Evolutionary conservation across 2,888 invertebrate genomes (phyloP).

Genomic region (Podabrus alpinus): DNA sequence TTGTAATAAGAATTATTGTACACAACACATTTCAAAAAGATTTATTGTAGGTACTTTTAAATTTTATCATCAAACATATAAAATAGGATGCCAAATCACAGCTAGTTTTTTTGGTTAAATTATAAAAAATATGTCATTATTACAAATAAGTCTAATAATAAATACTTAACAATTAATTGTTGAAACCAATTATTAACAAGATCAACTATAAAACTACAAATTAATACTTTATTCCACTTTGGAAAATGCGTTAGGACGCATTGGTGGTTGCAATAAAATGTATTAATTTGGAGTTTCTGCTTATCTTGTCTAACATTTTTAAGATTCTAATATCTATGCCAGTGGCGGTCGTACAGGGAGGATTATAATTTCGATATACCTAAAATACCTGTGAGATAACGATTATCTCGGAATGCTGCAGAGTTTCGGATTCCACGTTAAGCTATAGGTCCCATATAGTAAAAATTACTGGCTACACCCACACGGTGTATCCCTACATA

Average conservation of each 20-base stretch:
- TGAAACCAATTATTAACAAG: background rate
- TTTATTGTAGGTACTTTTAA: background rate
- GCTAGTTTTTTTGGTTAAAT: constrained; percentile 21
- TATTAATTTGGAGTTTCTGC: background rate
- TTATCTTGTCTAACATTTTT: background rate
- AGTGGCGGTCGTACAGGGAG: background rate
- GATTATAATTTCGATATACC: background rate
- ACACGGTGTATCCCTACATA: no score
- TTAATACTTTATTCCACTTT: background rate
- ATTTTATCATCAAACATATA: constrained; percentile 18
- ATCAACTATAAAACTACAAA: background rate
- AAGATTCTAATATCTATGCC: background rate
- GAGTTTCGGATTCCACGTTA: background rate
- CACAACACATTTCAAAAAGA: background rate
- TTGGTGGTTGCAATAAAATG: background rate
- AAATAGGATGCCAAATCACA: constrained; percentile 30
- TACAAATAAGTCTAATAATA: background rate
- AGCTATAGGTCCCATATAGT: background rate
- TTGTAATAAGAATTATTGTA: background rate
- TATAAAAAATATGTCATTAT: constrained; percentile 9
- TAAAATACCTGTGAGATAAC: background rate
- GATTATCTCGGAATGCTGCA: background rate
- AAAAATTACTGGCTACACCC: background rate
- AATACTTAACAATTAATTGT: background rate
- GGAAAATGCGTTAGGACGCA: background rate